Base-by-base conservation (phyloP, 53 echinoderm and acorn worm species). In the Actinopyga echinites region DNA sequence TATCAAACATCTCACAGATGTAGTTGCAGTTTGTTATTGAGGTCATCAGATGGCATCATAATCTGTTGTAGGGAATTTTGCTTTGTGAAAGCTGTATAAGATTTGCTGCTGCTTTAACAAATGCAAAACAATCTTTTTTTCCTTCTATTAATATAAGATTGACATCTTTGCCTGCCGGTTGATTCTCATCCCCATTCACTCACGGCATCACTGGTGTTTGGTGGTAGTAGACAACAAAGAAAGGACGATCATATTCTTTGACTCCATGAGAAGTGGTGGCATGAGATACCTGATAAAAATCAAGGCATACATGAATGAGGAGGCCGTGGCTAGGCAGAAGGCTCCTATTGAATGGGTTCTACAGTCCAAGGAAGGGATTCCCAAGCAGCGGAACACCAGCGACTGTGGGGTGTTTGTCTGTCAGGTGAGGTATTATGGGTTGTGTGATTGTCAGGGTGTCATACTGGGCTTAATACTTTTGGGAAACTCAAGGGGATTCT, bases 401-500 rank as follows among this genome's bases (percentile, higher is more conserved):
- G 93, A 93, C 77, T 93, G 93, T 82, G 93, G 93, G 29, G 90
- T 93, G 75, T 93, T 87, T 84, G 84, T 89, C 44, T 93, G 93
- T 67, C 93, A 93, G 88, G 93, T 93, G 59, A 83, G 88, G 8
- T 49, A 15, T 11, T 40, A 40, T 49, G 15, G 13, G 17, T 49
- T 17, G 0, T 15, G 13, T 49, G n/a, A 49, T 17, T 49, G 49
- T 17, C n/a, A 49, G 2, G 17, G 15, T 49, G 49, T 17, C 15
- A 49, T 10, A n/a, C n/a, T n/a, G n/a, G n/a, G n/a, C n/a, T n/a
- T n/a, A n/a, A n/a, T n/a, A n/a, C n/a, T n/a, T n/a, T n/a, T n/a
- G n/a, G n/a, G n/a, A n/a, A n/a, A n/a, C n/a, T n/a, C n/a, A n/a
- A n/a, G n/a, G n/a, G n/a, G n/a, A n/a, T n/a, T n/a, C n/a, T n/a